Base-by-base conservation (phyloP, 2,113 vertebrate species). In the Verasper variegatus region DNA sequence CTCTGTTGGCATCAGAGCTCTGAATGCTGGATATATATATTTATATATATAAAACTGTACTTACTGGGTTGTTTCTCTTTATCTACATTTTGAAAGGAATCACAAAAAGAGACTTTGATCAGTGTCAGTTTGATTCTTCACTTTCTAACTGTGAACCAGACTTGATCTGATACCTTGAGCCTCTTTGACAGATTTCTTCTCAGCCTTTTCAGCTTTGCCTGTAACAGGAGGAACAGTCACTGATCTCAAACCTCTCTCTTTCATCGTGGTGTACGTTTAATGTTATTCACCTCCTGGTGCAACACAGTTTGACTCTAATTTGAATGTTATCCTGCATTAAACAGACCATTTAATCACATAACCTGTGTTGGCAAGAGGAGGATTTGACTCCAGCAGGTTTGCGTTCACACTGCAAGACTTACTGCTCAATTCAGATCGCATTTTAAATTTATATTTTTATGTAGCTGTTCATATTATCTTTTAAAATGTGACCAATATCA, bases 41-140 rank as follows among this genome's bases (percentile, higher is more conserved):
- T 6, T 31, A 31, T 47, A 18, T 18, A 7, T 18, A 49, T 49
- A 18, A 18, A 17, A 17, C 14, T 18, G 47, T 76, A 93, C 93
- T 92, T 73, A 94, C 93, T 88, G 1, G 60, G 60, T 24, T 85
- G 51, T 68, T 90, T 91, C 4, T 75, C 72, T 88, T 89, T 81
- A 35, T 86, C 92, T 94, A 21, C 74, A 60, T 13, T 67, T 20
- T 17, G 31, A 1, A 13, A 9, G 6, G 7, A 63, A 24, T 24
- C 7, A 52, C 1, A 54, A 11, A 54, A 3, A 71, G 9, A 77
- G 6, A 66, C 10, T 71, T 26, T 70, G 12, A 31, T 73, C 3
- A 67, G 13, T 35, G 12, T 45, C 2, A 71, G 3, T 40, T 51
- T 24, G 9, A 40, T 58, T 8, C 37, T 42, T 49, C 12, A 37